phyloP scores from a whole-genome alignment of 2,797 vertebrate species.

The Acrocephalus scirpaceus region DNA sequence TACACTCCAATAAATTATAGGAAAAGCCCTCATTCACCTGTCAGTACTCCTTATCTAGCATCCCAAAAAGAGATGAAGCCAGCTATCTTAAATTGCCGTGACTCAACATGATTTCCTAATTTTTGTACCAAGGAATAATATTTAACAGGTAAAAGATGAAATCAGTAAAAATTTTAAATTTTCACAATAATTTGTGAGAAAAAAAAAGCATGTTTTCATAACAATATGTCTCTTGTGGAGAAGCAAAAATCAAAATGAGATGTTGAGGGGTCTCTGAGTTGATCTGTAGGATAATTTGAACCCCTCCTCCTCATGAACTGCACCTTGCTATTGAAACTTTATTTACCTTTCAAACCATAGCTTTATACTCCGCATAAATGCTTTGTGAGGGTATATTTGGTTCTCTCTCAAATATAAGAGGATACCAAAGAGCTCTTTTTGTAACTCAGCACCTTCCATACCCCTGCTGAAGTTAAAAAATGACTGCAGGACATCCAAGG shows the following conservation, averaged over 20 bases:
- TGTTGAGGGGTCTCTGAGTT: not conserved
- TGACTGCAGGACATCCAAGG: conserved; percentile 79
- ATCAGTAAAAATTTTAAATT: not conserved
- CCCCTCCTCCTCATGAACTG: not conserved
- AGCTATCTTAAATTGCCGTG: not conserved
- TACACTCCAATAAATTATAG: not conserved
- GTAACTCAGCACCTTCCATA: conserved; percentile 53
- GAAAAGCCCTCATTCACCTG: not conserved
- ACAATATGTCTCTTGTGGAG: not conserved
- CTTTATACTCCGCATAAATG: conserved; percentile 83
- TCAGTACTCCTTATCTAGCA: not conserved
- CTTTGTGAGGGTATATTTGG: conserved; percentile 86
- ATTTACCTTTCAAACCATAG: conserved; percentile 93
- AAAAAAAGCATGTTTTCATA: not conserved
- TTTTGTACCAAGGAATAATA: not conserved
- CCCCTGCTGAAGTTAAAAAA: conserved; percentile 82
- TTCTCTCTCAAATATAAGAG: conserved; percentile 88
- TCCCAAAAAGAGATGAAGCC: not conserved
- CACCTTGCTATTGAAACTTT: not conserved
- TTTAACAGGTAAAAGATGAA: not conserved
- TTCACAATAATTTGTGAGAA: not conserved
- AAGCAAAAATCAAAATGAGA: conserved; percentile 18
- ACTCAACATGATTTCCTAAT: not conserved
- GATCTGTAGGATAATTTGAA: not conserved
- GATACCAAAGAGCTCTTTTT: conserved; percentile 79